A percentile compares a stretch with the other conserved stretches of the same genome.
Conservation (phyloP, 2,797 vertebrate species). For the Remorina albescens region DNA sequence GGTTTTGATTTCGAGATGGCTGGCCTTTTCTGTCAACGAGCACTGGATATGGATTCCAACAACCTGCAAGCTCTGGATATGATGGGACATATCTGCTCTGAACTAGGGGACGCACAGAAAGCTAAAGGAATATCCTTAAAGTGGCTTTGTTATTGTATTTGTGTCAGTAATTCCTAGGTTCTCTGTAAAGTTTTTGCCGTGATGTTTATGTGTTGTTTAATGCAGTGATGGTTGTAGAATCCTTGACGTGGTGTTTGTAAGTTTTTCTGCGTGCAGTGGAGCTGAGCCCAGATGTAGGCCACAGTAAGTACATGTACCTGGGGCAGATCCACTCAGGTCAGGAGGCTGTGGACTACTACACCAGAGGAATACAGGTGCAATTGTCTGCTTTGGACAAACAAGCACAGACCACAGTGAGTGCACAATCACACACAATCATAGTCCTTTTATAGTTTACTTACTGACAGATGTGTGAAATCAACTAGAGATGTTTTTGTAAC, state of each 20-base stretch:
- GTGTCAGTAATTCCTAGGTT: background rate
- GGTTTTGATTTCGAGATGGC: constrained; percentile 89
- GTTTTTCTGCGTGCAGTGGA: constrained; percentile 84
- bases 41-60: constrained; percentile 85
- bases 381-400: constrained; percentile 78
- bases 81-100: constrained; percentile 86
- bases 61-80: constrained; percentile 86
- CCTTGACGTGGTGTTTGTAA: constrained; percentile 79
- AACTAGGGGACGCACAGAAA: constrained; percentile 84
- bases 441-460: background rate
- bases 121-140: constrained; percentile 87
- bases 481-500: background rate
- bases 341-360: constrained; percentile 85
- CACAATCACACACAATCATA: background rate
- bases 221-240: constrained; percentile 10
- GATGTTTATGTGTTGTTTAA: background rate
- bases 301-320: constrained; percentile 89
- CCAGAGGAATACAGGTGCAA: constrained; percentile 84
- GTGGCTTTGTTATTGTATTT: background rate
- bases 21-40: constrained; percentile 86
- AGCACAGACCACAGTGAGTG: constrained; percentile 70
- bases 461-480: background rate
- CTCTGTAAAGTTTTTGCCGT: background rate
- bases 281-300: constrained; percentile 85
- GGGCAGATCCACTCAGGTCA: constrained; percentile 86